Conservation (phyloP, 1,140 invertebrate species). For the Saccostrea echinata region DNA sequence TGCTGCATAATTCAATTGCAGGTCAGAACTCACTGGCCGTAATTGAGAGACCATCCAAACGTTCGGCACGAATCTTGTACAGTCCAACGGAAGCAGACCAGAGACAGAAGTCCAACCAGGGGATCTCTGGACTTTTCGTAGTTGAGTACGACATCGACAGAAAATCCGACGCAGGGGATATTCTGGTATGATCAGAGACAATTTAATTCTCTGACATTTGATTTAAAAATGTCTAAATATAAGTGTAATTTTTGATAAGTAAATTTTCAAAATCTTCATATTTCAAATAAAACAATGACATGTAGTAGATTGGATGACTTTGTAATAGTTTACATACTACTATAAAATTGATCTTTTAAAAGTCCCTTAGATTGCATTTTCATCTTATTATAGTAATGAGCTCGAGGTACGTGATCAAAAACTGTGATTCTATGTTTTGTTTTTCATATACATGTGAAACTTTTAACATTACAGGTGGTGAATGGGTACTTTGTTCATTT, state of each 20-base stretch:
- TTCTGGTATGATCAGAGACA: constrained; percentile 52
- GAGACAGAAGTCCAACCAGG: constrained; percentile 38
- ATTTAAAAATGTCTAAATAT: too few species aligned
- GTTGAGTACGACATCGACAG: constrained; percentile 66
- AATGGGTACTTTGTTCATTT: constrained; percentile 90
- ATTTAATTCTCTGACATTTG: not conserved
- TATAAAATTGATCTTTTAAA: too few species aligned
- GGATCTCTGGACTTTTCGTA: constrained; percentile 62
- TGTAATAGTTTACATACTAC: too few species aligned
- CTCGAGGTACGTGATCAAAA: too few species aligned
- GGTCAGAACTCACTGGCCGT: constrained; percentile 45
- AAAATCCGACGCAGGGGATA: constrained; percentile 58
- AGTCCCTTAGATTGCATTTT: too few species aligned
- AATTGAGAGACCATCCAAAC: constrained; percentile 54
- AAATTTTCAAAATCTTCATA: too few species aligned
- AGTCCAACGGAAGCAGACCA: constrained; percentile 54
- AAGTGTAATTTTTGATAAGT: too few species aligned
- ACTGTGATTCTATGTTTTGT: not conserved
- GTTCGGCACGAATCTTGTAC: constrained; percentile 59
- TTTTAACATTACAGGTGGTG: constrained; percentile 81
- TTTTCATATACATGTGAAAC: not conserved
- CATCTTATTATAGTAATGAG: too few species aligned
- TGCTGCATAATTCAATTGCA: constrained; percentile 11
- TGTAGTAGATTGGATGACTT: too few species aligned
- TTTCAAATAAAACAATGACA: too few species aligned